Conservation (phyloP, 2,888 invertebrate species). For the Drosophila tripunctata region DNA sequence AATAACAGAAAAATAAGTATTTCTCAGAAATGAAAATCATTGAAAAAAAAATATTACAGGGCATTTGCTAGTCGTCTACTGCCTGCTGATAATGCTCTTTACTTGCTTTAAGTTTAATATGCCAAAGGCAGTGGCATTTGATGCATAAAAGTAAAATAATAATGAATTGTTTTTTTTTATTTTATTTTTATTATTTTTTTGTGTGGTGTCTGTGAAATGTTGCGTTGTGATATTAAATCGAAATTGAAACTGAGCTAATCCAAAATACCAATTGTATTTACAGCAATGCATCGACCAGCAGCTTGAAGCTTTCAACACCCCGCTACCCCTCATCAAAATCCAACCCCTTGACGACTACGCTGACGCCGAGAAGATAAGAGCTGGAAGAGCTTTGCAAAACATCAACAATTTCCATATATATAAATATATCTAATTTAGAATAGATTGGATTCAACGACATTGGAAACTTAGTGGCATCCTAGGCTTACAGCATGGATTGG, state of each 20-base stretch:
- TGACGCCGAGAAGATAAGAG: not conserved
- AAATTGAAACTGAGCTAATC: constrained; percentile 18
- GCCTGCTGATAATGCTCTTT: not conserved
- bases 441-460: constrained; percentile 3
- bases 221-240: constrained; percentile 8
- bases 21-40: no score
- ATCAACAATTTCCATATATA: no score
- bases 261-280: constrained; percentile 31
- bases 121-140: constrained; percentile 49
- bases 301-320: constrained; percentile 37
- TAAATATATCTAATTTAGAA: constrained; percentile 6
- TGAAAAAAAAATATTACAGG: no score
- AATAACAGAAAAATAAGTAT: no score
- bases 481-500: constrained; percentile 86
- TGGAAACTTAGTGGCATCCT: not conserved
- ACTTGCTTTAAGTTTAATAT: constrained; percentile 43
- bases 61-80: not conserved
- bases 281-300: constrained; percentile 63
- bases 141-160: constrained; percentile 58
- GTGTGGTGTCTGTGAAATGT: constrained; percentile 43
- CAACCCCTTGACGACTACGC: not conserved
- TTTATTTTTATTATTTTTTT: not conserved
- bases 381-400: constrained; percentile 9
- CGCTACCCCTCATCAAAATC: constrained; percentile 1
- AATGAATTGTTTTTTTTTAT: constrained; percentile 38